A percentile compares a stretch with the other conserved stretches of the same genome.
Evolutionary conservation across 2,797 vertebrate genomes (phyloP).

Genomic region (Todus mexicanus): DNA sequence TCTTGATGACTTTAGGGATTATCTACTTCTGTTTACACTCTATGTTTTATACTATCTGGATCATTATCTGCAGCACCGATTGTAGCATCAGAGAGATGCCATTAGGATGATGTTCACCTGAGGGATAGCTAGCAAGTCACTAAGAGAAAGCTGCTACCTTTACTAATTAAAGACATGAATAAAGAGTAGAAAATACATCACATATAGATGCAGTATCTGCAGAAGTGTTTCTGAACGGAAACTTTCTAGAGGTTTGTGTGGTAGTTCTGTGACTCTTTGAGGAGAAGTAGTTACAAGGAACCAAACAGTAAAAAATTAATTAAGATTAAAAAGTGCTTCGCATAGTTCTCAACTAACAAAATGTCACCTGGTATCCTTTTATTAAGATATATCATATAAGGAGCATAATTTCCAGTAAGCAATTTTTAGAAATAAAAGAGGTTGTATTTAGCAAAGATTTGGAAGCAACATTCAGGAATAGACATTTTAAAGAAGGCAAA

Average conservation of each 20-base stretch:
- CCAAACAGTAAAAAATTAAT: not conserved
- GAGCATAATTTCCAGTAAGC: fast-evolving
- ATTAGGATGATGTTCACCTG: not conserved
- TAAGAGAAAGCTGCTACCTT: not conserved
- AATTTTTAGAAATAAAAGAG: not conserved
- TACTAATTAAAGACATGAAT: not conserved
- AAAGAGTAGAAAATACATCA: not conserved
- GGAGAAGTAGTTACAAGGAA: not conserved
- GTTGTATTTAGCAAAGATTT: not conserved
- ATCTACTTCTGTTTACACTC: not conserved
- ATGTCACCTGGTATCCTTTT: not conserved
- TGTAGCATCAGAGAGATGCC: not conserved
- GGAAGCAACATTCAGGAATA: not conserved
- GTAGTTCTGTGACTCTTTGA: not conserved
- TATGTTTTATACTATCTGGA: not conserved
- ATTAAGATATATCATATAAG: not conserved
- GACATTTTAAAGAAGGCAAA: not conserved
- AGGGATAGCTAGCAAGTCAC: not conserved
- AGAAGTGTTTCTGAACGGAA: not conserved
- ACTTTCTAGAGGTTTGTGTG: not conserved
- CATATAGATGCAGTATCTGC: not conserved
- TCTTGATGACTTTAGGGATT: not conserved
- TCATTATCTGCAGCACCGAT: not conserved
- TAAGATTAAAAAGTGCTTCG: not conserved
- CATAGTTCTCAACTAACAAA: not conserved